A percentile compares a stretch with the other conserved stretches of the same genome.
phyloP scores from a whole-genome alignment of 1,140 invertebrate species.

The Dendrolimus punctatus region DNA sequence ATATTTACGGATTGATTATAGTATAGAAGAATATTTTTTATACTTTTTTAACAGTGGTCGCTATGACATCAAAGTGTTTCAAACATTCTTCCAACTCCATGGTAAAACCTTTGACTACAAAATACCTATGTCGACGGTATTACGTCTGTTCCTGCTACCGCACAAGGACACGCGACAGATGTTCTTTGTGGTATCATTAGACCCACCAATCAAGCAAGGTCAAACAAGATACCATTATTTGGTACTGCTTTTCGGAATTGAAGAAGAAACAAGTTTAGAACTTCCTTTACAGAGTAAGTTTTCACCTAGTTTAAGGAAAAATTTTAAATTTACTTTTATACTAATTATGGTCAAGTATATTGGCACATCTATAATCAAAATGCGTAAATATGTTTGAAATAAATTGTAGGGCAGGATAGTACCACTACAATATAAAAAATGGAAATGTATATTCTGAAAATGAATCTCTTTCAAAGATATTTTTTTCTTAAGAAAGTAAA shows the following conservation, averaged over 20 bases:
- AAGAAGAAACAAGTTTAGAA: conserved; percentile 96
- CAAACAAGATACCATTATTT: conserved; percentile 98
- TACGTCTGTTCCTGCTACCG: conserved; percentile 94
- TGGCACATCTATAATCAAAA: too few relatives aligned
- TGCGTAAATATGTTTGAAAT: too few relatives aligned
- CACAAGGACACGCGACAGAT: conserved; percentile 98
- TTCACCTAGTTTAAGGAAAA: conserved; percentile 6
- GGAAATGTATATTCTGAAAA: too few relatives aligned
- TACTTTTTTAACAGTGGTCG: conserved; percentile 84
- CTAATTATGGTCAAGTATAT: too few relatives aligned
- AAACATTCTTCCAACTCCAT: conserved; percentile 97
- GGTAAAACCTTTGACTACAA: conserved; percentile 99
- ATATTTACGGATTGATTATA: background rate
- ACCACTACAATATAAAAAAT: too few relatives aligned
- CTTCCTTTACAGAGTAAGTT: conserved; percentile 90
- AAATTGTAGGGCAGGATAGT: too few relatives aligned
- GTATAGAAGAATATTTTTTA: conserved; percentile 5
- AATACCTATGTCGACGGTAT: conserved; percentile 96
- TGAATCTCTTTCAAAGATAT: too few relatives aligned
- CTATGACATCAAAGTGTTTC: conserved; percentile 99
- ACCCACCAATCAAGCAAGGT: conserved; percentile 99
- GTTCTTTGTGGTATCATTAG: conserved; percentile 98
- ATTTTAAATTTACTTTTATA: too few relatives aligned
- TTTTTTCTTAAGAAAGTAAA: too few relatives aligned
- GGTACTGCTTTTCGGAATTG: conserved; percentile 94